phyloP scores from a whole-genome alignment of 2,888 invertebrate genomes.

The Bellardia pandia region DNA sequence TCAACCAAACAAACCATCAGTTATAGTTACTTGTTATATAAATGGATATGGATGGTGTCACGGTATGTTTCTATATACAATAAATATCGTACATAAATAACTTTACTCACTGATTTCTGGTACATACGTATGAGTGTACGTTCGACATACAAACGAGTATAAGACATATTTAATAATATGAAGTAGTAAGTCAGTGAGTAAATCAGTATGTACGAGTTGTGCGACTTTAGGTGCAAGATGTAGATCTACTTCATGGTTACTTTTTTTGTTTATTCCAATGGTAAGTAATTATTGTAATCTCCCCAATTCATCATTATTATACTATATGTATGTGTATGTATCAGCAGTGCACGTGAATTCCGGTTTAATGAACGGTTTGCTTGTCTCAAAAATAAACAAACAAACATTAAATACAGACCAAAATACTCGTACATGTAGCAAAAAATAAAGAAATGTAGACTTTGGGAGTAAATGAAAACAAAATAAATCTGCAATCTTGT shows the following conservation, averaged over 20 bases:
- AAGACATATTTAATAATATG: not conserved
- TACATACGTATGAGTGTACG: too few species aligned
- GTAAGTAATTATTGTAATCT: slow-evolving; percentile 78
- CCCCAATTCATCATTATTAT: slow-evolving; percentile 81
- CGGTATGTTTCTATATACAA: too few species aligned
- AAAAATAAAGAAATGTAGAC: not conserved
- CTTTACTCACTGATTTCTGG: too few species aligned
- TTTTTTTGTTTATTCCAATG: slow-evolving; percentile 66
- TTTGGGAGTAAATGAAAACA: not conserved
- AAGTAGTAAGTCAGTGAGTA: not conserved
- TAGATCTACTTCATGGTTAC: slow-evolving; percentile 56
- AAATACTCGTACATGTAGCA: not conserved
- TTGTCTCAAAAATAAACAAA: slow-evolving; percentile 55
- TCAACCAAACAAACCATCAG: too few species aligned
- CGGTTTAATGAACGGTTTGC: slow-evolving; percentile 62
- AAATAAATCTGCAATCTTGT: not conserved
- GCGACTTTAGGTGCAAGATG: slow-evolving; percentile 3
- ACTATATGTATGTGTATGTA: slow-evolving; percentile 50
- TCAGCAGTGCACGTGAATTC: slow-evolving; percentile 68
- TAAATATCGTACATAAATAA: too few species aligned
- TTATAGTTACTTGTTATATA: too few species aligned
- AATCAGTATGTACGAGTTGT: not conserved
- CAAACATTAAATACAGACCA: not conserved
- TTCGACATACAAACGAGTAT: too few species aligned
- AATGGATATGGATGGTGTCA: too few species aligned